Conservation (phyloP, 2,113 vertebrate genomes). For the Cephalophus harveyi region DNA sequence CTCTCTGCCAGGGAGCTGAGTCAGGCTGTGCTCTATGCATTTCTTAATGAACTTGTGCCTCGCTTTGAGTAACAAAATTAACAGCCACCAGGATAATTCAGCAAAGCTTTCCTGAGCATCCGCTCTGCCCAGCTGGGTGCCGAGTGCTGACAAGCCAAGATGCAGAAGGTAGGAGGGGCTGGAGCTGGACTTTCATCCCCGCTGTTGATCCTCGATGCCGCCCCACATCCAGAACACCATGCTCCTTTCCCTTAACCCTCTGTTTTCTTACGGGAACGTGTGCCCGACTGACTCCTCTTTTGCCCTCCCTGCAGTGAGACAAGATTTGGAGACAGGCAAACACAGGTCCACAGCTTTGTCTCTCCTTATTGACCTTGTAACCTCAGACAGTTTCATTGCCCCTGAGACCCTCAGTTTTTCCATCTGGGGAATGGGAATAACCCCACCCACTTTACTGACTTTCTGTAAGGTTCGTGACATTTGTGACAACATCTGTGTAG, state of each 20-base stretch:
- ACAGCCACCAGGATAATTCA: not conserved
- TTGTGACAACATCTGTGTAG: rapidly evolving
- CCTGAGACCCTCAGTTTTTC: not conserved
- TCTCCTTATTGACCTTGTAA: not conserved
- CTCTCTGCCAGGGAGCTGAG: not conserved
- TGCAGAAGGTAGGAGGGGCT: not conserved
- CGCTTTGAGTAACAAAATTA: not conserved
- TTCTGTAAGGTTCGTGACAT: too few relatives aligned
- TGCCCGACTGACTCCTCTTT: rapidly evolving
- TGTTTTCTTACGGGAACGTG: not conserved
- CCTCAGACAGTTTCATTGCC: too few relatives aligned
- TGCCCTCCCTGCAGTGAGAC: not conserved
- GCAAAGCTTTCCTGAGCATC: not conserved
- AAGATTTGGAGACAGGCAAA: not conserved
- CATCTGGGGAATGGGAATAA: not conserved
- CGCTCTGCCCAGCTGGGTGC: not conserved
- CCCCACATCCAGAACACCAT: not conserved
- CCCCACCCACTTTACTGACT: rapidly evolving
- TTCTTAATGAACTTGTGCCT: not conserved
- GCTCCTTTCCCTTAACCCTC: too few relatives aligned
- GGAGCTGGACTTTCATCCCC: not conserved
- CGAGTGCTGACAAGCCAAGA: too few relatives aligned
- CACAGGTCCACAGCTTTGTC: not conserved
- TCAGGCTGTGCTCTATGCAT: rapidly evolving
- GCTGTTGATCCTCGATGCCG: too few relatives aligned